Evolutionary conservation across 2,888 invertebrate species (phyloP).

Genomic region (Oxyteleia sp.): DNA sequence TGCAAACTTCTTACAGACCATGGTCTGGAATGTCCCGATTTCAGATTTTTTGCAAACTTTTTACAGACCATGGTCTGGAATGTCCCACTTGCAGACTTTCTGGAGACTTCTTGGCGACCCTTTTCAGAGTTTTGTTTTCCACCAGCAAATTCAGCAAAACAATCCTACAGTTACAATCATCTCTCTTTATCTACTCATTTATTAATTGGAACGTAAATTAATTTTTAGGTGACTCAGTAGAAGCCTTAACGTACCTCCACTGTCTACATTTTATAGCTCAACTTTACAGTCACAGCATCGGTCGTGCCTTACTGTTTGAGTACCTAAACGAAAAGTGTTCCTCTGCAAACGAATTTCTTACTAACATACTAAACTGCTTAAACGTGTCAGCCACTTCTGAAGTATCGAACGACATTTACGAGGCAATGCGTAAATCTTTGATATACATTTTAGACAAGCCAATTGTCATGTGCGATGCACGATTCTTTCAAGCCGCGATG

Average conservation of each 20-base stretch:
- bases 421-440: constrained; percentile 79
- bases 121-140: too few species aligned
- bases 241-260: constrained; percentile 83
- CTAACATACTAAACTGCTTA: constrained; percentile 78
- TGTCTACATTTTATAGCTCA: constrained; percentile 83
- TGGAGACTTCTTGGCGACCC: too few species aligned
- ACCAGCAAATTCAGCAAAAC: too few species aligned
- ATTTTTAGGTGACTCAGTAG: constrained; percentile 72
- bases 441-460: constrained; percentile 80
- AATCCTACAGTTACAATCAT: too few species aligned
- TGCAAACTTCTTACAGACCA: too few species aligned
- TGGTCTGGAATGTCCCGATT: too few species aligned
- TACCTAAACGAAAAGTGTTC: constrained; percentile 76
- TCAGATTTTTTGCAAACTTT: too few species aligned
- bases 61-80: too few species aligned
- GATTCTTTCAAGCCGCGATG: constrained; percentile 82
- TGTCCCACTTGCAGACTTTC: too few species aligned
- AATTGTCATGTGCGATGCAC: constrained; percentile 78
- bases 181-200: too few species aligned
- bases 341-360: constrained; percentile 80
- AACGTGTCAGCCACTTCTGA: constrained; percentile 80
- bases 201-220: too few species aligned
- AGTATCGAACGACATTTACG: constrained; percentile 81
- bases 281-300: constrained; percentile 79
- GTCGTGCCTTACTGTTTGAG: constrained; percentile 81